Percentiles rank a stretch among this genome's conserved stretches.
Evolutionary conservation across 2,888 invertebrate species (phyloP).

Genomic region (Agonopterix arenella): DNA sequence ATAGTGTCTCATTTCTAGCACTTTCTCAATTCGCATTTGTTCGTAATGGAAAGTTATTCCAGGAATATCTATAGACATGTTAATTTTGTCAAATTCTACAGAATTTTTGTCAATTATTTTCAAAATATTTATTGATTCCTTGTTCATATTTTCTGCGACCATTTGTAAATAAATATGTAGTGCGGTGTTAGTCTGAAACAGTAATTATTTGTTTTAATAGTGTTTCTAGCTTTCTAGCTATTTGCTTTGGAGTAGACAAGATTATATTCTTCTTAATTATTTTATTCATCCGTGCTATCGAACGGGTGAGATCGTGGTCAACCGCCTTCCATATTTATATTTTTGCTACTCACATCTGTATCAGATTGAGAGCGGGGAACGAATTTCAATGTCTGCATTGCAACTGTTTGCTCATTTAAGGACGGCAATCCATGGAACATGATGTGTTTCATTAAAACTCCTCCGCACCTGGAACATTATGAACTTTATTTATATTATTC

Average conservation of each 20-base stretch:
- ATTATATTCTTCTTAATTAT: neutral
- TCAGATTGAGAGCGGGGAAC: no score
- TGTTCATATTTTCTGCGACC: conserved; percentile 28
- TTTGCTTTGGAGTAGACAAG: neutral
- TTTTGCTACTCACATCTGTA: no score
- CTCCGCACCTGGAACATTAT: no score
- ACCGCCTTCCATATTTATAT: no score
- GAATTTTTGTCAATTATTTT: conserved; percentile 12
- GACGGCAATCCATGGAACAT: no score
- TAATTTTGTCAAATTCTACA: neutral
- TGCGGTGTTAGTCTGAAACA: conserved; percentile 10
- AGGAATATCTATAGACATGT: neutral
- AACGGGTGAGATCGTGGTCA: neutral
- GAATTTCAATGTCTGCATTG: no score
- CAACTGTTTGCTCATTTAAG: no score
- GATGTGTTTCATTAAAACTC: no score
- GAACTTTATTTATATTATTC: no score
- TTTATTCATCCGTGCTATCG: neutral
- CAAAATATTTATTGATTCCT: conserved; percentile 18
- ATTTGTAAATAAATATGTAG: conserved; percentile 28
- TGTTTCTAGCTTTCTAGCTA: neutral
- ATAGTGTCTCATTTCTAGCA: neutral
- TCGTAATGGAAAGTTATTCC: neutral
- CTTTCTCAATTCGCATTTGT: neutral
- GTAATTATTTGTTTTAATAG: neutral